Evolutionary conservation across 1,140 invertebrate genomes (phyloP).

Genomic region (Schlechtendalia chinensis): DNA sequence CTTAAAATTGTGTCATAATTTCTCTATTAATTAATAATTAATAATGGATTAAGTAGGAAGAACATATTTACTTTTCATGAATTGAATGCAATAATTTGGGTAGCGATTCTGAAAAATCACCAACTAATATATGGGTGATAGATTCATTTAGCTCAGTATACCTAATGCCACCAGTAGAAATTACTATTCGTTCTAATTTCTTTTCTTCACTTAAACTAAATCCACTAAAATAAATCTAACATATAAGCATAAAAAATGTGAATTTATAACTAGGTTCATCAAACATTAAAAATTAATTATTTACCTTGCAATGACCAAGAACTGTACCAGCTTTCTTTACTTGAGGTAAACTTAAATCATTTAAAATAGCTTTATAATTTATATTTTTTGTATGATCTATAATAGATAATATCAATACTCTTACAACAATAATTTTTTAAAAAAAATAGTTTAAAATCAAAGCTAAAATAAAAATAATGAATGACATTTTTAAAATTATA

Average conservation of each 20-base stretch:
- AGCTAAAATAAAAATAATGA: background rate
- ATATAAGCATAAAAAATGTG: slow-evolving; percentile 56
- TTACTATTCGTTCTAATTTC: slow-evolving; percentile 74
- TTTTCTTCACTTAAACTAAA: slow-evolving; percentile 66
- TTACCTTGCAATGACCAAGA: slow-evolving; percentile 48
- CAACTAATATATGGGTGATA: slow-evolving; percentile 77
- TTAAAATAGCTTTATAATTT: slow-evolving; percentile 52
- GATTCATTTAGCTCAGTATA: slow-evolving; percentile 72
- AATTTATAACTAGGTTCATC: background rate
- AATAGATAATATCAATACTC: background rate
- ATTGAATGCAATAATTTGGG: slow-evolving; percentile 51
- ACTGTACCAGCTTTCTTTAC: slow-evolving; percentile 42
- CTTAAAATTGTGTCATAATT: no score
- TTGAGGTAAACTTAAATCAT: slow-evolving; percentile 50
- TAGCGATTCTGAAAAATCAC: slow-evolving; percentile 58
- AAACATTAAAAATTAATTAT: background rate
- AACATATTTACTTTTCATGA: slow-evolving; percentile 35
- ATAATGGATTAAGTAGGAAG: background rate
- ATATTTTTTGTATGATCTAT: slow-evolving; percentile 21
- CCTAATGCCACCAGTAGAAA: slow-evolving; percentile 75
- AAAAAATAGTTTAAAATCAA: no score
- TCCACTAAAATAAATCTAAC: slow-evolving; percentile 70
- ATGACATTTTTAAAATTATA: background rate
- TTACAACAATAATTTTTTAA: background rate
- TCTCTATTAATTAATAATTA: background rate